phyloP scores from a whole-genome alignment of 92 coral and sea anemone species.

The Zoanthus sociatus region DNA sequence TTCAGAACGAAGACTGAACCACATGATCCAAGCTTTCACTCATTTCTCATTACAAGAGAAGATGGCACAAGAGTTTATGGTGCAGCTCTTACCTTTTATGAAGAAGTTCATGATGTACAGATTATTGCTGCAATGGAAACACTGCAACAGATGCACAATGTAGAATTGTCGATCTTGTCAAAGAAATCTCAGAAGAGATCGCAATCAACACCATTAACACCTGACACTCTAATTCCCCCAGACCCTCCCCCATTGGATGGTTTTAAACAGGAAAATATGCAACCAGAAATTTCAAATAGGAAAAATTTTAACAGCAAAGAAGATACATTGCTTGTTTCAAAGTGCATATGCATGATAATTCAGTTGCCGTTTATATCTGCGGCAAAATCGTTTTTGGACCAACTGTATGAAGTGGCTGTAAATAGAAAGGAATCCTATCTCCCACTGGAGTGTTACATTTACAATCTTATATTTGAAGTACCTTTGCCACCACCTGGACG shows the following conservation, averaged over 20 bases:
- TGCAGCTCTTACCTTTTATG: conserved; percentile 87
- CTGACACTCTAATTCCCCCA: conserved; percentile 50
- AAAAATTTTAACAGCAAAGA: conserved; percentile 69
- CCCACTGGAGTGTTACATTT: conserved; percentile 89
- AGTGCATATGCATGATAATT: conserved; percentile 82
- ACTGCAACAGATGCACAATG: conserved; percentile 93
- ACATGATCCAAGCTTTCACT: conserved; percentile 79
- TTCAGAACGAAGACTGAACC: conserved; percentile 85
- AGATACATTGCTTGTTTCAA: conserved; percentile 86
- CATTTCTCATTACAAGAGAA: conserved; percentile 95
- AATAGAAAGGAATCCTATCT: conserved; percentile 67
- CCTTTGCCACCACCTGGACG: conserved; percentile 97
- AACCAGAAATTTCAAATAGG: conserved; percentile 58
- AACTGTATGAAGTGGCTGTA: conserved; percentile 73
- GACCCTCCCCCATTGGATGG: conserved; percentile 51
- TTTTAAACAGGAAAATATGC: conserved; percentile 15
- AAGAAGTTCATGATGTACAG: conserved; percentile 80
- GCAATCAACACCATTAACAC: conserved; percentile 62
- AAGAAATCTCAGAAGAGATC: conserved; percentile 78
- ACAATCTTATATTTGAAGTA: conserved; percentile 91
- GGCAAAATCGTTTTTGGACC: conserved; percentile 75
- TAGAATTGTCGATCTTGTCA: conserved; percentile 78
- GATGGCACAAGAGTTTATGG: conserved; percentile 97
- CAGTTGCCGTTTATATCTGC: conserved; percentile 93
- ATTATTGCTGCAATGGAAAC: conserved; percentile 92